These are phyloP conservation scores for Lasioglossum lativentre DNA, from an alignment of 2,888 invertebrate species.

Conservation along the genomic window DNA sequence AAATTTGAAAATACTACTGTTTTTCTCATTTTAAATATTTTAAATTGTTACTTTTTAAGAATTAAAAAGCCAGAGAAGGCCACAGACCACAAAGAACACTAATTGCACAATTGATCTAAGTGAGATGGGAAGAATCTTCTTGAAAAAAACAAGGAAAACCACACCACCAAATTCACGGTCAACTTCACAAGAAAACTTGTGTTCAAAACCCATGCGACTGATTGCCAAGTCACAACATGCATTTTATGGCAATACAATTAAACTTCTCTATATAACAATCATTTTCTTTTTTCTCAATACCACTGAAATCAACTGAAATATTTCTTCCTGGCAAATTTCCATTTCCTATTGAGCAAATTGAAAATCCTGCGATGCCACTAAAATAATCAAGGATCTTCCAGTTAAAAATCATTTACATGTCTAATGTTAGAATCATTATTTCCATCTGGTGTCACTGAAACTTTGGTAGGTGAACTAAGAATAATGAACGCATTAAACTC, in stretches of 20 bases:
- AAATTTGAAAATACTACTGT: slow-evolving; percentile 39
- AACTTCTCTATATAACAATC: slow-evolving; percentile 40
- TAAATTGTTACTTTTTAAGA: slow-evolving; percentile 31
- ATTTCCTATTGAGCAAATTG: slow-evolving; percentile 33
- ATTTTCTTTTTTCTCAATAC: slow-evolving; percentile 30
- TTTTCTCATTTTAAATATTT: slow-evolving; percentile 33
- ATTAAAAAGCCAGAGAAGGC: slow-evolving; percentile 41
- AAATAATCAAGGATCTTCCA: slow-evolving; percentile 49
- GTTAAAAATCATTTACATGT: slow-evolving; percentile 43
- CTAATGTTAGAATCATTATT: slow-evolving; percentile 41
- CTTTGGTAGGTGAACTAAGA: slow-evolving; percentile 70
- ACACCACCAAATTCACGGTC: slow-evolving; percentile 67
- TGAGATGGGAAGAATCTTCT: slow-evolving; percentile 46
- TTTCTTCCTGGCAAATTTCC: slow-evolving; percentile 38
- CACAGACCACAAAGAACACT: slow-evolving; percentile 68
- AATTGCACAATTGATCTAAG: slow-evolving; percentile 59
- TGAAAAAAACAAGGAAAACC: slow-evolving; percentile 48
- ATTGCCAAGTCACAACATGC: slow-evolving; percentile 46
- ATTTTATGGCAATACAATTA: slow-evolving; percentile 35
- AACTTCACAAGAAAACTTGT: slow-evolving; percentile 65
- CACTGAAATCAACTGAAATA: slow-evolving; percentile 49
- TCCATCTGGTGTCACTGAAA: slow-evolving; percentile 49
- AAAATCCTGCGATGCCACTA: slow-evolving; percentile 48
- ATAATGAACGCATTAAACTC: slow-evolving; percentile 78
- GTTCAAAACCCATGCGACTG: slow-evolving; percentile 44